Evolutionary conservation across 2,888 invertebrate genomes (phyloP).

Genomic region (Melangyna quadrimaculata): DNA sequence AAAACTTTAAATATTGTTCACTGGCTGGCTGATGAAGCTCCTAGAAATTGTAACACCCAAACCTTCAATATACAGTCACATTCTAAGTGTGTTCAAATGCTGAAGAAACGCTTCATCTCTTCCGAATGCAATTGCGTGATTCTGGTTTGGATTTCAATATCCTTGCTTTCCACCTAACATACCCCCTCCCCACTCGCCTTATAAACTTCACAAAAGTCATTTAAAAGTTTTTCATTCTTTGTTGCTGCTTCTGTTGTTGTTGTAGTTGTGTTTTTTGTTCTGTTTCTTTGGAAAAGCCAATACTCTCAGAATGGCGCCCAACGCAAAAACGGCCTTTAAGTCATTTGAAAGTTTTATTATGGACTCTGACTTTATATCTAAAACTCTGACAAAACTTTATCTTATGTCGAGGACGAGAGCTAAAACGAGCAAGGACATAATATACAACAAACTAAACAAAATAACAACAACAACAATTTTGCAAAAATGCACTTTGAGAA

Average conservation of each 20-base stretch:
- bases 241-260: constrained; percentile 4
- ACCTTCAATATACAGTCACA: not conserved
- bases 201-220: constrained; percentile 59
- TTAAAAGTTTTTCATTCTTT: constrained; percentile 60
- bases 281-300: constrained; percentile 7
- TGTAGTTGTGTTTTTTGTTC: not conserved
- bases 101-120: constrained; percentile 12
- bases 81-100: constrained; percentile 1
- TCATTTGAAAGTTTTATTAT: constrained; percentile 70
- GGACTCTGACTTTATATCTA: constrained; percentile 40
- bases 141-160: constrained; percentile 64
- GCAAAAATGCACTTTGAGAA: constrained; percentile 56
- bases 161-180: not conserved
- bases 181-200: not conserved
- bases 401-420: not conserved
- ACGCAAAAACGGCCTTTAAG: constrained; percentile 61
- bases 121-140: constrained; percentile 46
- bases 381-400: constrained; percentile 40
- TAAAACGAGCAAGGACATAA: not conserved
- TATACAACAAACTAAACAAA: not conserved
- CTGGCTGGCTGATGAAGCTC: constrained; percentile 17
- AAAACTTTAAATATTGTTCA: constrained; percentile 51
- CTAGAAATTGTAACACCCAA: constrained; percentile 21
- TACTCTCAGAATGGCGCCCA: constrained; percentile 17
- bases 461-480: constrained; percentile 48